These are phyloP conservation scores for Nematostella vectensis DNA, from an alignment of 92 coral and sea anemone species.

Conservation along the genomic window DNA sequence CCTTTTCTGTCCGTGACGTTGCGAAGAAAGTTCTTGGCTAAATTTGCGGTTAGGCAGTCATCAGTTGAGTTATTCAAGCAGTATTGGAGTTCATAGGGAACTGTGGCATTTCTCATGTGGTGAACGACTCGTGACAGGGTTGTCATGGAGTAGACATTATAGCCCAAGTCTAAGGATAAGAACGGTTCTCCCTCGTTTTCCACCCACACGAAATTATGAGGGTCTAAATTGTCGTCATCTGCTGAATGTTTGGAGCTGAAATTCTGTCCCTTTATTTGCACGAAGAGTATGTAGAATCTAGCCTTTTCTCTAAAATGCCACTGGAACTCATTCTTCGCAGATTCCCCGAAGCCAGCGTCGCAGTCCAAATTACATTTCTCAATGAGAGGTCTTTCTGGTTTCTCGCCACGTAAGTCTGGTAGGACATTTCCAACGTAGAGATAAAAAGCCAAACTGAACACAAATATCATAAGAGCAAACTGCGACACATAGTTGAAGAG, in stretches of 20 bases:
- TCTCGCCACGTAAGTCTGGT: background rate
- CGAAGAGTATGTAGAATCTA: background rate
- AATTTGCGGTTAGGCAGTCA: slow-evolving; percentile 3
- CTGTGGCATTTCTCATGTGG: slow-evolving; percentile 3
- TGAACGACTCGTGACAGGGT: slow-evolving; percentile 12
- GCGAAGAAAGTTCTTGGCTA: slow-evolving; percentile 5
- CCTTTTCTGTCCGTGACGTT: slow-evolving; percentile 8
- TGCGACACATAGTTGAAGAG: background rate
- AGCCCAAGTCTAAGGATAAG: slow-evolving; percentile 21
- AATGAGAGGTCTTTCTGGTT: background rate
- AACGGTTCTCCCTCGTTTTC: slow-evolving; percentile 11
- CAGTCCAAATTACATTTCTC: background rate
- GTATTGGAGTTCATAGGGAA: background rate
- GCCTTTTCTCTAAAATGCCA: background rate
- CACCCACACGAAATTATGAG: slow-evolving; percentile 21
- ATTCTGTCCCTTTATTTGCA: background rate
- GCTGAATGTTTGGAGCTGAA: background rate
- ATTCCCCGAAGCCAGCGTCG: background rate
- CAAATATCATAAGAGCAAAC: background rate
- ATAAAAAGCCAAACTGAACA: background rate
- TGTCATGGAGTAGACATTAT: slow-evolving; percentile 11
- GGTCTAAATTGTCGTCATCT: slow-evolving; percentile 1
- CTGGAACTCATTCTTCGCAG: background rate
- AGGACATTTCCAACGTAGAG: background rate
- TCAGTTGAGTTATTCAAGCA: slow-evolving; percentile 1